Evolutionary conservation across 2,113 vertebrate genomes (phyloP).

Genomic region (Scalopus aquaticus): DNA sequence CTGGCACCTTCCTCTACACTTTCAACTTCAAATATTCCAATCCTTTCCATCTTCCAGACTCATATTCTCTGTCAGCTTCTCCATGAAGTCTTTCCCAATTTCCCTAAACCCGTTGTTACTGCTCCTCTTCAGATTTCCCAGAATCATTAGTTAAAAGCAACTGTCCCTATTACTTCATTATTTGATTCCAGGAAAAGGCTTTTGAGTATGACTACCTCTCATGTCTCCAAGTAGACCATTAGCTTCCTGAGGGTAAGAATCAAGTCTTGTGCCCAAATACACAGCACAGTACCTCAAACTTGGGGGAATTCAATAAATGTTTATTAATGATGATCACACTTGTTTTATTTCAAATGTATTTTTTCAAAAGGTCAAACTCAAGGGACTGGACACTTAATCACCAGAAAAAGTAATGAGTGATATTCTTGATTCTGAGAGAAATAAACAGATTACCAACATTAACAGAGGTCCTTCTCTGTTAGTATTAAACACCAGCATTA

Average conservation of each 20-base stretch:
- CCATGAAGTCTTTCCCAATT: not conserved
- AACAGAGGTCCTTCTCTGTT: not conserved
- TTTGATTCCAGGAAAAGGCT: not conserved
- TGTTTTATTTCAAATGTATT: not conserved
- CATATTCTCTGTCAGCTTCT: not conserved
- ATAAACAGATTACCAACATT: not conserved
- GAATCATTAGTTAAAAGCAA: not conserved
- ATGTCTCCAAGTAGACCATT: not conserved
- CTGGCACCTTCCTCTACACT: not conserved
- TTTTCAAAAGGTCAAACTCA: not conserved
- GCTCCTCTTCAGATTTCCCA: not conserved
- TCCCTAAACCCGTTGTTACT: not conserved
- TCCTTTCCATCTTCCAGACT: not conserved
- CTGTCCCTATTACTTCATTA: not conserved
- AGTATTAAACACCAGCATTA: not conserved
- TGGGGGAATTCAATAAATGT: not conserved
- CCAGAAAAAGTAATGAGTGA: not conserved
- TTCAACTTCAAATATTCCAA: not conserved
- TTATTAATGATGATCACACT: not conserved
- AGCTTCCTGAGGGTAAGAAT: not conserved
- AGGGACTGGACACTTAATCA: not conserved
- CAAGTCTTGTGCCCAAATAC: not conserved
- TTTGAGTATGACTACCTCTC: not conserved
- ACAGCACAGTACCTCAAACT: not conserved
- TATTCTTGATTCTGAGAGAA: not conserved